Percentiles rank a stretch among this genome's conserved stretches.
phyloP scores from a whole-genome alignment of 2,888 invertebrate genomes.

The Antheraea yamamai region DNA sequence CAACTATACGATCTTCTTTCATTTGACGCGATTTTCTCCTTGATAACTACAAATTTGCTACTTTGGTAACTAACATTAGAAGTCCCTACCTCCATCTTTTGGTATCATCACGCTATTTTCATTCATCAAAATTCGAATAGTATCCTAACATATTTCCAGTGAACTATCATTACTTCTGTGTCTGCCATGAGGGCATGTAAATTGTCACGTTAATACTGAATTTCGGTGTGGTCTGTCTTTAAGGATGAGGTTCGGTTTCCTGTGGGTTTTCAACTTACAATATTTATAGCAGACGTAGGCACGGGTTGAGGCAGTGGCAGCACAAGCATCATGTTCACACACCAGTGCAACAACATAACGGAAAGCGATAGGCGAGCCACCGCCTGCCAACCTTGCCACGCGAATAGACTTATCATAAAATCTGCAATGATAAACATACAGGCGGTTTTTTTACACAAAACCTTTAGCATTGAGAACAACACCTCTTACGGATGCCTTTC shows the following conservation, averaged over 20 bases:
- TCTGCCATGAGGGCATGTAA: too few relatives aligned
- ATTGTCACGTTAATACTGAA: too few relatives aligned
- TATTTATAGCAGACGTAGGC: not conserved
- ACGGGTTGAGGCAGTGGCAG: constrained; percentile 11
- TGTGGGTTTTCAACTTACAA: constrained; percentile 4
- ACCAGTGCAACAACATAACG: constrained; percentile 21
- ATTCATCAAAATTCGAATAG: too few relatives aligned
- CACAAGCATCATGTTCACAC: constrained; percentile 10
- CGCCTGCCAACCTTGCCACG: constrained; percentile 19
- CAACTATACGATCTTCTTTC: too few relatives aligned
- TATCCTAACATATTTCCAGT: too few relatives aligned
- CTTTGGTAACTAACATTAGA: too few relatives aligned
- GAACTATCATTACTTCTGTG: too few relatives aligned
- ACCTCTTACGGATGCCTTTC: not conserved
- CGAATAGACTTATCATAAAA: constrained; percentile 9
- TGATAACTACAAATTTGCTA: too few relatives aligned
- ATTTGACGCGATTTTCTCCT: too few relatives aligned
- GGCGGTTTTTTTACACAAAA: not conserved
- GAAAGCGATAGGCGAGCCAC: constrained; percentile 17
- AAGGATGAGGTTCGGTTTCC: not conserved
- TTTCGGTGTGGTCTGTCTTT: not conserved
- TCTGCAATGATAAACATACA: not conserved
- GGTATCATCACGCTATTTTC: too few relatives aligned
- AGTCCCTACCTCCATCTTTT: too few relatives aligned
- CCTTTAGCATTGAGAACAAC: too few relatives aligned